Base-by-base conservation (phyloP, 2,797 vertebrate species). In the Eulemur albifrons region DNA sequence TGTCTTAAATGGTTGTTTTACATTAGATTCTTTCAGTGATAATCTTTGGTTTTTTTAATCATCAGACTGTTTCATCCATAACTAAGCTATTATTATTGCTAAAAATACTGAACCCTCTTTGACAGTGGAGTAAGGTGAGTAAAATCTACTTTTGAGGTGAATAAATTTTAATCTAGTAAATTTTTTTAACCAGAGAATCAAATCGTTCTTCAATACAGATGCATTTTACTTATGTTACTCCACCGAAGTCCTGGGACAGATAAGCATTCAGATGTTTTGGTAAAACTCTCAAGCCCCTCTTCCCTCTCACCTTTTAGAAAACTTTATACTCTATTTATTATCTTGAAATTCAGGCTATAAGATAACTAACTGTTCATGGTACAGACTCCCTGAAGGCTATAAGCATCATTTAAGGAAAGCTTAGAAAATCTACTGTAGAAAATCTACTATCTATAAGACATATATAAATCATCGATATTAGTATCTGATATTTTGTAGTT, bases 301-400 rank as follows among this genome's bases (percentile, higher is more conserved):
- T 97, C 18, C 50, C 72, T 95, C 80, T 94, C 9, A 82, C 32
- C 90, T 73, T 88, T 69, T 38, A 59, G 50, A 80, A 38, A 72
- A 61, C 13, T 50, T 83, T 61, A 59, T 59, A 63, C 63, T 85
- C 25, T 54, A 73, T 94, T 92, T 94, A 43, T 84, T 88, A 80
- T 30, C 14, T 25, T 94, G 87, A 96, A 97, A 96, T 72, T 87
- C 5, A 57, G 85, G n/a, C 79, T 96, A 38, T 91, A 0, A 94
- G 96, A 93, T 93, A 67, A 88, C 32, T 72, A 59, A 82, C 40
- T 97, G 77, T 18, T 43, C 63, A 52, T 30, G 63, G 52, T 95
- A 93, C 14, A 75, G 88, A 89, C n/a, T 85, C 27, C n/a, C 0
- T 95, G 38, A 93, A 48, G 92, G 30, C 27, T 65, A 38, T 88